These are phyloP conservation scores for Helogale parvula DNA, from an alignment of 2,113 vertebrate species.

Conservation along the genomic window DNA sequence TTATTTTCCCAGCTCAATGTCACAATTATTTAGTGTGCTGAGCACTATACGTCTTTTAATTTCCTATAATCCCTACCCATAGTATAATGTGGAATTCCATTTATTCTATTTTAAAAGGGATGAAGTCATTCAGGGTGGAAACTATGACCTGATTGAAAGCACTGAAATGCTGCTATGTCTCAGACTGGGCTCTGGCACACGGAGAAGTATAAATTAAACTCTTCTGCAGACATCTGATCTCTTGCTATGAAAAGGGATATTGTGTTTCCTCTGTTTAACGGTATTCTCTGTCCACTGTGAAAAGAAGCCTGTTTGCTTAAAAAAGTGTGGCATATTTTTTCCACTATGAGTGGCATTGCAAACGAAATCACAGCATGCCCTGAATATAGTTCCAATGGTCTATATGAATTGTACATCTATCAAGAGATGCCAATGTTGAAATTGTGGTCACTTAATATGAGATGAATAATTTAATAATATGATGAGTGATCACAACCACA, in stretches of 20 bases:
- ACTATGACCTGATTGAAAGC: slow-evolving; percentile 85
- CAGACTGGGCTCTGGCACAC: slow-evolving; percentile 83
- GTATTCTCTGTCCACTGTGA: slow-evolving; percentile 85
- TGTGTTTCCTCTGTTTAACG: slow-evolving; percentile 86
- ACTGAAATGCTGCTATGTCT: slow-evolving; percentile 84
- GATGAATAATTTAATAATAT: slow-evolving; percentile 53
- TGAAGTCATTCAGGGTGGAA: slow-evolving; percentile 87
- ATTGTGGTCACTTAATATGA: slow-evolving; percentile 43
- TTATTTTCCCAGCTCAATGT: slow-evolving; percentile 67
- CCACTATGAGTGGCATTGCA: slow-evolving; percentile 81
- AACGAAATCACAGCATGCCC: slow-evolving; percentile 79
- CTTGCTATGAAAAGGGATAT: slow-evolving; percentile 87
- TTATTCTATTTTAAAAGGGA: slow-evolving; percentile 86
- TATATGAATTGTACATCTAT: slow-evolving; percentile 76
- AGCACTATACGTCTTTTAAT: slow-evolving; percentile 83
- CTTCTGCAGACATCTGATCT: slow-evolving; percentile 88
- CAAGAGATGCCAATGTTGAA: slow-evolving; percentile 74
- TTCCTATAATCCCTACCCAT: slow-evolving; percentile 83
- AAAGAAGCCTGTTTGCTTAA: slow-evolving; percentile 85
- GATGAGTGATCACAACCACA: slow-evolving; percentile 54
- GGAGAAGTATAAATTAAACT: slow-evolving; percentile 86
- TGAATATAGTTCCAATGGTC: slow-evolving; percentile 58
- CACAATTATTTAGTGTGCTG: slow-evolving; percentile 71
- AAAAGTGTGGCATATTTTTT: slow-evolving; percentile 82
- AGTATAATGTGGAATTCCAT: slow-evolving; percentile 85